Conservation (phyloP, 2,888 invertebrate species). For the Taphrorychus bicolor region DNA sequence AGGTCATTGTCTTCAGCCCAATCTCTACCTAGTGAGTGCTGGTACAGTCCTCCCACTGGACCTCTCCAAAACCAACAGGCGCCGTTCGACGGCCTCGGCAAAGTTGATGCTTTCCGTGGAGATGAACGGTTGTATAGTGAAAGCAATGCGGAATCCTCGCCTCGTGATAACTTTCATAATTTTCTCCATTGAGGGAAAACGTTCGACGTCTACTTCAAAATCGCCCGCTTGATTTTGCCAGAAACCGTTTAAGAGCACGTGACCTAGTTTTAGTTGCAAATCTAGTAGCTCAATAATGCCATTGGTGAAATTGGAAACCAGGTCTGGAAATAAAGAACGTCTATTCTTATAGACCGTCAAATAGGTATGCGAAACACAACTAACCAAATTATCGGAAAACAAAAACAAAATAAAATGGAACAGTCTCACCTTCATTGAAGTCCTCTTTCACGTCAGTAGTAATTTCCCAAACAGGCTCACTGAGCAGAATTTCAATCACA, state of each 20-base stretch:
- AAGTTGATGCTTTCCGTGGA: slow-evolving; percentile 86
- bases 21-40: slow-evolving; percentile 67
- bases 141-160: slow-evolving; percentile 84
- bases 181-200: slow-evolving; percentile 80
- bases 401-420: no score
- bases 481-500: slow-evolving; percentile 76
- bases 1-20: neutral
- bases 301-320: slow-evolving; percentile 83
- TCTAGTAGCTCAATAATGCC: slow-evolving; percentile 81
- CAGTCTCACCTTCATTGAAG: slow-evolving; percentile 71
- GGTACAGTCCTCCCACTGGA: slow-evolving; percentile 81
- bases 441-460: slow-evolving; percentile 72
- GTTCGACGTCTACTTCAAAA: slow-evolving; percentile 76
- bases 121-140: slow-evolving; percentile 91
- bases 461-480: slow-evolving; percentile 89
- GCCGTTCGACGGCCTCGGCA: slow-evolving; percentile 76
- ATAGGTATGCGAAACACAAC: no score
- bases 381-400: no score
- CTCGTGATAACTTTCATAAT: slow-evolving; percentile 82
- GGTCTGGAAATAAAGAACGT: slow-evolving; percentile 58
- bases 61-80: slow-evolving; percentile 80
- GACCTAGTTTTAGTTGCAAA: slow-evolving; percentile 79
- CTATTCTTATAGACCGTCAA: no score
- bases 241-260: slow-evolving; percentile 79
- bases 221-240: slow-evolving; percentile 90